Percentiles rank a stretch among this genome's conserved stretches.
phyloP scores from a whole-genome alignment of 2,797 vertebrate species.

The Bovichtus diacanthus region DNA sequence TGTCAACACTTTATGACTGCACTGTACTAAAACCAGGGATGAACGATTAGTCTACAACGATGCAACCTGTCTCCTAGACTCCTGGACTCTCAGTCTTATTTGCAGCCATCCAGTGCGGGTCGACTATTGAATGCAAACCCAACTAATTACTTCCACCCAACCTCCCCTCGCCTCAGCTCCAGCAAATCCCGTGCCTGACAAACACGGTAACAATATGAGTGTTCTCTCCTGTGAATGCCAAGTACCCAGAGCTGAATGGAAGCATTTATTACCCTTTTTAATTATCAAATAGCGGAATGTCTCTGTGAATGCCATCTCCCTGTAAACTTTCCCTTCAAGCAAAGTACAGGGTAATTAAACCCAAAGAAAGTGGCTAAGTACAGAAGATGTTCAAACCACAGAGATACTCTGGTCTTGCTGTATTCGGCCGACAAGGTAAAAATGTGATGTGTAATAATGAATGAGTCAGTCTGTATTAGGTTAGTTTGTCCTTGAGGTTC shows the following conservation, averaged over 20 bases:
- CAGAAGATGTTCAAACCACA: constrained; percentile 7
- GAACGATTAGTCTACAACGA: too few relatives aligned
- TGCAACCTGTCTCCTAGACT: too few relatives aligned
- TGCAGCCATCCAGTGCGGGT: constrained; percentile 10
- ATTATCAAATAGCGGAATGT: constrained; percentile 72
- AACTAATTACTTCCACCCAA: constrained; percentile 63
- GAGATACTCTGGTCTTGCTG: constrained; percentile 1
- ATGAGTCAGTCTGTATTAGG: neutral
- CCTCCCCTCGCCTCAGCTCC: constrained; percentile 35
- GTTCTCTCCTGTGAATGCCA: constrained; percentile 62
- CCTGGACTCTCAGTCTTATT: neutral
- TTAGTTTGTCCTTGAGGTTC: constrained; percentile 21
- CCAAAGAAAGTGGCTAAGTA: neutral
- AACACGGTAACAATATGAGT: constrained; percentile 62
- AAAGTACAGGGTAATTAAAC: constrained; percentile 53
- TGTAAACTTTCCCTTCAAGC: constrained; percentile 60
- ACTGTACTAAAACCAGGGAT: too few relatives aligned
- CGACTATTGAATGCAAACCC: constrained; percentile 48
- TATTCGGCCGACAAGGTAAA: constrained; percentile 13
- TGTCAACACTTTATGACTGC: too few relatives aligned
- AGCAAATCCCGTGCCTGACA: constrained; percentile 43
- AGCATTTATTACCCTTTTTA: constrained; percentile 73
- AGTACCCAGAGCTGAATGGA: constrained; percentile 63
- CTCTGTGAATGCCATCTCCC: constrained; percentile 51
- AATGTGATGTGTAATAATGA: constrained; percentile 26